These are phyloP conservation scores for Drosophila pectinifera DNA, from an alignment of 1,140 invertebrate species.

Conservation along the genomic window DNA sequence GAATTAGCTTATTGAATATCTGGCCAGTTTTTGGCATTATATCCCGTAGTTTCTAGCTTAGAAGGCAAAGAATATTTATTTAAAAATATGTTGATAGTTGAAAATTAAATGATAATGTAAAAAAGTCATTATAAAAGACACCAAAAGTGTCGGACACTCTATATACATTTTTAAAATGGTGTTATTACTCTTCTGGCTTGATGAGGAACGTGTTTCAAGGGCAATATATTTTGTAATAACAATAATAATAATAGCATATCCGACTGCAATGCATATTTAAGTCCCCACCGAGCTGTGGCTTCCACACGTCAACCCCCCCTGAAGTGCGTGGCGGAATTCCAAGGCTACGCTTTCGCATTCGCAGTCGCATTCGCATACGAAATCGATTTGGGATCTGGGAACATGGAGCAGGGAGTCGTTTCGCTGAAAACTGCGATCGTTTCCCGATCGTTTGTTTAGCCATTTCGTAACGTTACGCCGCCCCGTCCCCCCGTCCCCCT, in stretches of 20 bases:
- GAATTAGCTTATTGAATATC: too few species aligned
- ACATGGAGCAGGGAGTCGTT: constrained; percentile 25
- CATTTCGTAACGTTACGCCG: constrained; percentile 76
- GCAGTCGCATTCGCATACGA: constrained; percentile 31
- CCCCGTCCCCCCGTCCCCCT: constrained; percentile 23
- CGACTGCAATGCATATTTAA: neutral
- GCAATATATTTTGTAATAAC: neutral
- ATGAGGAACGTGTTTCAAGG: too few species aligned
- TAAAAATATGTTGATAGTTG: too few species aligned
- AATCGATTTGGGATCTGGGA: constrained; percentile 51
- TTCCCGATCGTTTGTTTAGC: constrained; percentile 75
- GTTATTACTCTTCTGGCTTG: neutral
- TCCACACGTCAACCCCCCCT: neutral
- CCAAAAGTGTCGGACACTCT: too few species aligned
- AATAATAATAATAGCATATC: too few species aligned
- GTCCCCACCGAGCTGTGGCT: constrained; percentile 1
- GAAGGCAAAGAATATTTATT: too few species aligned
- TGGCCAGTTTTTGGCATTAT: too few species aligned
- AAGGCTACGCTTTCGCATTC: constrained; percentile 33
- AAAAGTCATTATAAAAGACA: too few species aligned
- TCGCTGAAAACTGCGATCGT: constrained; percentile 46
- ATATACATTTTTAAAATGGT: too few species aligned
- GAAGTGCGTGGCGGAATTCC: constrained; percentile 30
- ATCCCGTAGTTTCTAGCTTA: too few species aligned
- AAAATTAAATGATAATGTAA: too few species aligned